These are phyloP conservation scores for Aphodius granarius DNA, from an alignment of 2,888 invertebrate species.

Conservation along the genomic window DNA sequence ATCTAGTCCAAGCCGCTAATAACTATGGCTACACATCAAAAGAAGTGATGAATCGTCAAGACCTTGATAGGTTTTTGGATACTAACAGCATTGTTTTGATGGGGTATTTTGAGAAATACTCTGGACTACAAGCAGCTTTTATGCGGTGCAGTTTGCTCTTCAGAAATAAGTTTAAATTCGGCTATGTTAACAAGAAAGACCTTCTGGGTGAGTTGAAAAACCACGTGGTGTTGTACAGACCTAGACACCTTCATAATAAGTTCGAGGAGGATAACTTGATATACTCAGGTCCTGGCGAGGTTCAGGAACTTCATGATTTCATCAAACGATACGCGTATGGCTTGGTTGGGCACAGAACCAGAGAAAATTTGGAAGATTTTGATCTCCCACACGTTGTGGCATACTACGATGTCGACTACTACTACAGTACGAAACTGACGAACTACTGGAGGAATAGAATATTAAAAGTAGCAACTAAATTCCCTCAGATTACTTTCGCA, in stretches of 20 bases:
- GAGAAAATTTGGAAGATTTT: slow-evolving; percentile 79
- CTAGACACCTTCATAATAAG: slow-evolving; percentile 70
- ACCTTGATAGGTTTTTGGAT: slow-evolving; percentile 65
- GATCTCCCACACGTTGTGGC: slow-evolving; percentile 81
- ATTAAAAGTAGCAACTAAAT: slow-evolving; percentile 55
- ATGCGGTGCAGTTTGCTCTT: slow-evolving; percentile 81
- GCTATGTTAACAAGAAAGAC: slow-evolving; percentile 62
- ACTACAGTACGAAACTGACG: slow-evolving; percentile 91
- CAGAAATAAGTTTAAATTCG: slow-evolving; percentile 83
- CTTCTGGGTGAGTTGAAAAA: slow-evolving; percentile 13
- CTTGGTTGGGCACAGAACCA: slow-evolving; percentile 81
- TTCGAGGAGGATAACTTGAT: slow-evolving; percentile 76
- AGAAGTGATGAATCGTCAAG: slow-evolving; percentile 68
- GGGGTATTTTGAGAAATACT: slow-evolving; percentile 75
- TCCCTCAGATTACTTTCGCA: slow-evolving; percentile 73
- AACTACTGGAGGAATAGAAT: slow-evolving; percentile 97
- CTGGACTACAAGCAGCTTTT: slow-evolving; percentile 75
- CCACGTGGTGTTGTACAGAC: slow-evolving; percentile 17
- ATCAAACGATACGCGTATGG: slow-evolving; percentile 80
- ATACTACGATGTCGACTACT: slow-evolving; percentile 91
- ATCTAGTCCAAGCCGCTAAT: slow-evolving; percentile 74
- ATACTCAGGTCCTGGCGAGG: slow-evolving; percentile 69
- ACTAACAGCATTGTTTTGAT: slow-evolving; percentile 74
- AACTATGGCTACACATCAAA: slow-evolving; percentile 93
- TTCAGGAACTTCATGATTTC: slow-evolving; percentile 72